Base-by-base conservation (phyloP, 2,797 vertebrate genomes). In the Rhinatrema bivittatum region DNA sequence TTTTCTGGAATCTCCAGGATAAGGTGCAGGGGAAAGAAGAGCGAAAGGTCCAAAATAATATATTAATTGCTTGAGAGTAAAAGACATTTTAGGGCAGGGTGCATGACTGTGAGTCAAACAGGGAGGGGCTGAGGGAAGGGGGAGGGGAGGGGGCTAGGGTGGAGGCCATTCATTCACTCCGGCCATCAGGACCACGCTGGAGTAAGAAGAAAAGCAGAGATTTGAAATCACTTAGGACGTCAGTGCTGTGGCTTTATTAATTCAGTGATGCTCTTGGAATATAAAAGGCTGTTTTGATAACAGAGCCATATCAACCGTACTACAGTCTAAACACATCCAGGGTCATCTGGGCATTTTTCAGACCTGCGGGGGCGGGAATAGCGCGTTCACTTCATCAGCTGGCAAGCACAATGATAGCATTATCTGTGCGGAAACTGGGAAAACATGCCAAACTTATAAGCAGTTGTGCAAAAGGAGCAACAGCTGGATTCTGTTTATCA, bases 401-500 rank as follows among this genome's bases (percentile, higher is more conserved):
- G 49, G 30, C 36, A 53, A 58, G 49, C 37, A 62, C 65, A 72
- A 74, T 63, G 61, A 44, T 38, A 40, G 21, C 38, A 54, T 69
- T 68, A 60, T 63, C n/a, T n/a, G 37, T 61, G 34, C 0, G 10
- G 42, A 37, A 47, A 34, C 54, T 50, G 4, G 3, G 40, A 25
- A 56, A 39, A n/a, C 23, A 56, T 40, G 56, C 62, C 58, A 65
- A 49, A 40, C 0, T 0, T 29, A 62, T 29, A 62, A 51, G 49
- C 25, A 39, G 42, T 35, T 56, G 39, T 34, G 51, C 28, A 60
- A 48, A 39, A 58, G 40, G 36, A 54, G 20, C 42, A 52, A 47
- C 56, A 60, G 63, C 59, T 68, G 63, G 68, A 40, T 56, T 42
- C 33, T 70, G 56, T 65, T 70, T 69, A 62, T 68, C 45, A 47